Conservation (phyloP, 2,113 vertebrate species). For the Paracanthobrama guichenoti region DNA sequence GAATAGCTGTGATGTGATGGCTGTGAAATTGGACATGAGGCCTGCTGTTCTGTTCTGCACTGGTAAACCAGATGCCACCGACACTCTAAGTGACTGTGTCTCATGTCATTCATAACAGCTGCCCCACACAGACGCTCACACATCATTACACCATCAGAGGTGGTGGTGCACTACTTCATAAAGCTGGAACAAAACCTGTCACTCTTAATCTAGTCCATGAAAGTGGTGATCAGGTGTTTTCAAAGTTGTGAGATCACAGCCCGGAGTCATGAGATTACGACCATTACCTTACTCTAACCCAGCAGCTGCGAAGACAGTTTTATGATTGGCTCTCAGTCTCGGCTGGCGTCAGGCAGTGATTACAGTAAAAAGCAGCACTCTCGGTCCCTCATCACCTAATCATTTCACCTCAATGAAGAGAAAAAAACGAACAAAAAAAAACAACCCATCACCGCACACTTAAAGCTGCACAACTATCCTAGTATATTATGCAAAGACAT, state of each 20-base stretch:
- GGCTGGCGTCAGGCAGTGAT: background rate
- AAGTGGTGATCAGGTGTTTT: conserved; percentile 32
- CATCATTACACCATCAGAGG: conserved; percentile 25
- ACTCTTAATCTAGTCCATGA: conserved; percentile 19
- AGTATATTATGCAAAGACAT: background rate
- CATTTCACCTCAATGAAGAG: background rate
- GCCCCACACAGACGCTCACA: conserved; percentile 43
- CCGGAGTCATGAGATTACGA: background rate
- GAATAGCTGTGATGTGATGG: conserved; percentile 37
- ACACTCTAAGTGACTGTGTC: conserved; percentile 21
- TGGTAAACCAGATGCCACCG: conserved; percentile 37
- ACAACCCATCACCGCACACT: background rate
- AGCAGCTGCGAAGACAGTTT: background rate
- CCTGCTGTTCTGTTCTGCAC: conserved; percentile 44
- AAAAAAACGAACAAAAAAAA: background rate
- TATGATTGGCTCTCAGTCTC: conserved; percentile 19
- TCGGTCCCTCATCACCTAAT: background rate
- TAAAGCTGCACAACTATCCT: conserved; percentile 1
- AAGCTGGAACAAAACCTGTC: conserved; percentile 1
- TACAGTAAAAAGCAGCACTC: conserved; percentile 18
- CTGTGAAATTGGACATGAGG: conserved; percentile 50
- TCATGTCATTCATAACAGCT: conserved; percentile 42
- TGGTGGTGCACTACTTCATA: conserved; percentile 5
- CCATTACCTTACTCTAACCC: background rate
- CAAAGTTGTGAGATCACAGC: conserved; percentile 26